Evolutionary conservation across 1,140 invertebrate genomes (phyloP).

Genomic region (Ips typographus): DNA sequence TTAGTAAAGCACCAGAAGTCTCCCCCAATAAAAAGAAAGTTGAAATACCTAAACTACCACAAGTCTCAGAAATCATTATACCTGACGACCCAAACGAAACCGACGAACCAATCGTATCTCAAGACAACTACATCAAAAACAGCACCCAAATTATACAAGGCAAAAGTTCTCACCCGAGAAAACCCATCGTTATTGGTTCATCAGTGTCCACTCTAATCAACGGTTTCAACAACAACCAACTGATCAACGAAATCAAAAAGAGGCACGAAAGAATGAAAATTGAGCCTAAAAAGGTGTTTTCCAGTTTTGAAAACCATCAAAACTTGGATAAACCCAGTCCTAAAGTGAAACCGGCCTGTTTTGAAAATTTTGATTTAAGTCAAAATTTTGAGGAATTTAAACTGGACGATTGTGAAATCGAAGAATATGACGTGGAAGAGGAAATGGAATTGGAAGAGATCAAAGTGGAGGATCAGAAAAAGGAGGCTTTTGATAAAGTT

Average conservation of each 20-base stretch:
- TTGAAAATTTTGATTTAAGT: constrained; percentile 64
- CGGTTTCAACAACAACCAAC: constrained; percentile 57
- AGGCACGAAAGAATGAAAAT: constrained; percentile 40
- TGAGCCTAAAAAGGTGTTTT: constrained; percentile 43
- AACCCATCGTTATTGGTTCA: constrained; percentile 56
- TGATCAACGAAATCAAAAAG: constrained; percentile 47
- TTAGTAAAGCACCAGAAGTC: constrained; percentile 33
- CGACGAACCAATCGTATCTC: constrained; percentile 45
- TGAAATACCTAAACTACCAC: constrained; percentile 62
- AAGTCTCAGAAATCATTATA: constrained; percentile 64
- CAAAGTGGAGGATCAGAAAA: constrained; percentile 33
- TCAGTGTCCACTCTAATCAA: constrained; percentile 62
- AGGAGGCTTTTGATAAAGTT: neutral
- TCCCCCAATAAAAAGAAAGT: constrained; percentile 53
- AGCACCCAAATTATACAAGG: constrained; percentile 48
- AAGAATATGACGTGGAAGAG: constrained; percentile 46
- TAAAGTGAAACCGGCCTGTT: constrained; percentile 38
- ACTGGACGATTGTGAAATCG: constrained; percentile 72
- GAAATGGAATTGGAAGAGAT: constrained; percentile 36
- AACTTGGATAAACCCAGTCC: constrained; percentile 51
- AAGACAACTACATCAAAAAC: constrained; percentile 52
- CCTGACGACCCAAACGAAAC: constrained; percentile 58
- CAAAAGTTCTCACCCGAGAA: constrained; percentile 23
- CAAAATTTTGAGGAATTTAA: constrained; percentile 81
- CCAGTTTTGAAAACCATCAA: constrained; percentile 50